These are phyloP conservation scores for Drosophila leontia DNA, from an alignment of 1,140 invertebrate genomes.

Conservation along the genomic window DNA sequence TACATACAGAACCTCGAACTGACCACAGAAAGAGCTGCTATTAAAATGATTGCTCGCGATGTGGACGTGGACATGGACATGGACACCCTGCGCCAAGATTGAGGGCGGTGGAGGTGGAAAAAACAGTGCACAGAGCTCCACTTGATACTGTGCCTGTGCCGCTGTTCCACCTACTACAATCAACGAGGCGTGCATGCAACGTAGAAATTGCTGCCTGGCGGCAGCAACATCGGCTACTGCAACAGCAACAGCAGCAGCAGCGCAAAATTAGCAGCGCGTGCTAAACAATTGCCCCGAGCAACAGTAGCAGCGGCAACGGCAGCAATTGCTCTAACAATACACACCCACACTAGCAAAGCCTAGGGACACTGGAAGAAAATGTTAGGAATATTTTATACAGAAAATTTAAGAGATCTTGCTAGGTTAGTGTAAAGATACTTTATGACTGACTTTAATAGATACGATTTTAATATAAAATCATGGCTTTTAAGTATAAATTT, in stretches of 20 bases:
- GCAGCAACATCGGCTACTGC: constrained; percentile 46
- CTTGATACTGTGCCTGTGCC: constrained; percentile 1
- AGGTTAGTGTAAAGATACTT: no score
- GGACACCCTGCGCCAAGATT: constrained; percentile 13
- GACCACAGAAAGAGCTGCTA: constrained; percentile 67
- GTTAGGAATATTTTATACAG: no score
- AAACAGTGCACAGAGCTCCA: not conserved
- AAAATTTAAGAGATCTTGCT: no score
- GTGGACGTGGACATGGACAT: constrained; percentile 19
- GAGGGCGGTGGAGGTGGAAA: constrained; percentile 10
- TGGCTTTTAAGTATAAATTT: not conserved
- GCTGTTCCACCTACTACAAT: constrained; percentile 75
- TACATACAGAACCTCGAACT: constrained; percentile 58
- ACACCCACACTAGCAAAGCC: constrained; percentile 43
- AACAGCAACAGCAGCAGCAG: constrained; percentile 37
- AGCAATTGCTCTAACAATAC: constrained; percentile 36
- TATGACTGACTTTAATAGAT: no score
- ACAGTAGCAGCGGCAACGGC: constrained; percentile 42
- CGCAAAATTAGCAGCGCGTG: constrained; percentile 82
- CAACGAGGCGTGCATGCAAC: constrained; percentile 82
- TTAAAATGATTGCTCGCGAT: constrained; percentile 74
- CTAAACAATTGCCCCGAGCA: constrained; percentile 76
- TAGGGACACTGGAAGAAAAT: not conserved
- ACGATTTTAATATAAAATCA: not conserved
- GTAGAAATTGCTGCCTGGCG: constrained; percentile 72